phyloP scores from a whole-genome alignment of 2,888 invertebrate genomes.

The Tenthredo mesomela region DNA sequence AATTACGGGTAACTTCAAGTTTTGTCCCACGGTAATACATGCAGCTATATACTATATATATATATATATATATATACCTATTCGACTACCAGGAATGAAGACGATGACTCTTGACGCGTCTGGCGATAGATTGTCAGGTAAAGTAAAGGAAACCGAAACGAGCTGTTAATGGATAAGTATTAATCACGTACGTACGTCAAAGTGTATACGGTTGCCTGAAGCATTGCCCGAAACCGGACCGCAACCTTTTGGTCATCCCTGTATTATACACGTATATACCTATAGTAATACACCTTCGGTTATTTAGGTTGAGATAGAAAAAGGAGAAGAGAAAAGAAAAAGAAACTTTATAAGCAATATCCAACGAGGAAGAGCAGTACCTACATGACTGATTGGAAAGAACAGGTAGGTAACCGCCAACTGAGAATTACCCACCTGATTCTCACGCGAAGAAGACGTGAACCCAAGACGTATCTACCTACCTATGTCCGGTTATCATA shows the following conservation, averaged over 20 bases:
- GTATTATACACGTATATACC: neutral
- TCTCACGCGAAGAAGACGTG: slow-evolving; percentile 12
- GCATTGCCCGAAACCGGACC: slow-evolving; percentile 1
- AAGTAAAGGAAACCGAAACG: neutral
- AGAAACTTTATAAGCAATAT: neutral
- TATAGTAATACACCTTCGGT: neutral
- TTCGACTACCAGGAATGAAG: neutral
- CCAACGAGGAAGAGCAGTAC: neutral
- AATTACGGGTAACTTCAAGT: neutral
- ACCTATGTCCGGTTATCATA: slow-evolving; percentile 17
- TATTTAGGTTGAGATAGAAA: neutral
- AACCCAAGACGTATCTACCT: neutral
- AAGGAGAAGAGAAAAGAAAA: neutral
- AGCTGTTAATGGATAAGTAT: slow-evolving; percentile 9
- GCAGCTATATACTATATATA: no score
- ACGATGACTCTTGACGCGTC: neutral
- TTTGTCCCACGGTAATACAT: neutral
- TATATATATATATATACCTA: no score
- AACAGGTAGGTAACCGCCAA: neutral
- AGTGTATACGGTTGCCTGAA: neutral
- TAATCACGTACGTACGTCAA: neutral
- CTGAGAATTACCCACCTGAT: slow-evolving; percentile 14
- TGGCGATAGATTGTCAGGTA: neutral
- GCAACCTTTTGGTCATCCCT: neutral
- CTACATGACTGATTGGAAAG: neutral